Percentiles rank a stretch among this genome's conserved stretches.
Evolutionary conservation across 92 coral and sea anemone genomes (phyloP).

Genomic region (Palythoa caribaeorum): DNA sequence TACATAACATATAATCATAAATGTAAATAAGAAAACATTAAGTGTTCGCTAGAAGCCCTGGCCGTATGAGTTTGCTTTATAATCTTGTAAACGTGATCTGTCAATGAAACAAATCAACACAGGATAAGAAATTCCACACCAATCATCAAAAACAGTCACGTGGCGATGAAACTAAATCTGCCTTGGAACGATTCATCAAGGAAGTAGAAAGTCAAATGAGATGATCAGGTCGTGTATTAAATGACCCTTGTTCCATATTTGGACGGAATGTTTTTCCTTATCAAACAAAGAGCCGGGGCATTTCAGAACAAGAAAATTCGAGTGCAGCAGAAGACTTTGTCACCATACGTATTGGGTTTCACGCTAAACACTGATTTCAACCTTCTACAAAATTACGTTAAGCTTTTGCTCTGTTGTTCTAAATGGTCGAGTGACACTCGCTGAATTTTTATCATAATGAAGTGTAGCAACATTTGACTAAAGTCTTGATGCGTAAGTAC

Average conservation of each 20-base stretch:
- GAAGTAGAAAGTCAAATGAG: slow-evolving; percentile 27
- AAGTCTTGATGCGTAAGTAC: slow-evolving; percentile 22
- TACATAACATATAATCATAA: no score
- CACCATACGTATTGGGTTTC: background rate
- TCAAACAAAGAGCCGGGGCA: background rate
- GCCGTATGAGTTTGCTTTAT: no score
- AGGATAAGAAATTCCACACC: background rate
- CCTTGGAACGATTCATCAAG: background rate
- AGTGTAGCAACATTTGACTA: background rate
- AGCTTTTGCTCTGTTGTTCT: background rate
- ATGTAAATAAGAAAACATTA: no score
- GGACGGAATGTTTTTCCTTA: background rate
- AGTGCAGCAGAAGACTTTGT: background rate
- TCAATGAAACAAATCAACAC: background rate
- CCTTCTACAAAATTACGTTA: no score
- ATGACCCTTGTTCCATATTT: slow-evolving; percentile 37
- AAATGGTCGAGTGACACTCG: background rate
- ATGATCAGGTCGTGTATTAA: slow-evolving; percentile 21
- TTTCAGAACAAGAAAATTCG: slow-evolving; percentile 42
- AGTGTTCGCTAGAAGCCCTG: no score
- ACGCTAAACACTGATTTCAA: background rate
- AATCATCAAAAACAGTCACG: background rate
- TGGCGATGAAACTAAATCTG: background rate
- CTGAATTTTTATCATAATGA: background rate
- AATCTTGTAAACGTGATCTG: no score